Base-by-base conservation (phyloP, 2,113 vertebrate species). In the Ramphastos sulfuratus region DNA sequence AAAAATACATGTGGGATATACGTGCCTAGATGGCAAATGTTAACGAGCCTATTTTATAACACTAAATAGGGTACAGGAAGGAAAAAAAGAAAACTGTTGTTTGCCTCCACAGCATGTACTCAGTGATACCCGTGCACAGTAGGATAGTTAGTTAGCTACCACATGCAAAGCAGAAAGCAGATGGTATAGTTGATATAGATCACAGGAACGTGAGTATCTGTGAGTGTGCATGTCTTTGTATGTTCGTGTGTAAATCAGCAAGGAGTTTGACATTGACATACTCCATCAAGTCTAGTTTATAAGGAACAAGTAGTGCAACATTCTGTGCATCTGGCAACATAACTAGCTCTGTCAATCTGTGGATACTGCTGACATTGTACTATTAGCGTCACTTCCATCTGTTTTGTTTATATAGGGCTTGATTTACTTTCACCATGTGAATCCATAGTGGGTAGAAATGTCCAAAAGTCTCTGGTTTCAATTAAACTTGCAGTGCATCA, bases 241-340 rank as follows among this genome's bases (percentile, higher is more conserved):
- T 98, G 97, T 97, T 97, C 96, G 95, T 97, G 98, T 98, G 97
- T 97, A 98, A 98, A 98, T 97, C 98, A 98, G 98, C 97, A 97
- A 98, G 97, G 97, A 98, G 96, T 98, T 98, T 98, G 98, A 98
- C 98, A 98, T 97, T 98, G 98, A 98, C 98, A 97, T 97, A 97
- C 98, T 98, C 97, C 97, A 98, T 98, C 98, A 98, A 98, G 97
- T 98, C 97, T 98, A 98, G 98, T 98, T 97, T 98, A 98, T 97
- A 98, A 98, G 97, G 98, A 98, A 98, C 97, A 98, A 98, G 97
- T 97, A 98, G 98, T 98, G 97, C 97, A 98, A 98, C 98, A 98
- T 98, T 98, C 98, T 98, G 98, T 98, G 98, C 98, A 98, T 98
- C 98, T 98, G 98, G 98, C 98, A 98, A 97, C 96, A 96, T 97